Evolutionary conservation across 2,888 invertebrate genomes (phyloP), one percentile per base, ranked within the genome.

Genomic region (Xestia sexstrigata): DNA sequence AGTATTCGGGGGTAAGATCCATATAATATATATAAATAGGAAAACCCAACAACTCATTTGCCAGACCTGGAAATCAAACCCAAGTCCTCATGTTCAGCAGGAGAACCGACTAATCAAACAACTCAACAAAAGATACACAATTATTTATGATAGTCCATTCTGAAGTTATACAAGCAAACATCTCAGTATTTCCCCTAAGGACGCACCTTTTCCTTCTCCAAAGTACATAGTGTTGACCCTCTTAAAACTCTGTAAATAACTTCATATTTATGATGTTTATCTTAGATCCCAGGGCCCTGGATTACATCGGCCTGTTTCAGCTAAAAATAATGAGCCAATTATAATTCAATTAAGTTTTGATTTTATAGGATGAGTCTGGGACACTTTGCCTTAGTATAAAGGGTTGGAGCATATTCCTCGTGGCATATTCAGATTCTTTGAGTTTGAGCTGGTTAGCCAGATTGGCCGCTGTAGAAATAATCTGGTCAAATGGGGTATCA

Each of bases 301-400:
- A 70, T 47, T 66, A 49, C 26, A 62, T 45, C 13, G 42, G 15
- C 58, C 15, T 58, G 77, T 77, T 58, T 69, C 65, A 58, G 78
- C 78, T 83, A 17, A 78, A 83, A 80, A 70, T 83, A 80, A 83
- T 77, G 58, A 83, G 69, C 69, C 78, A 78, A 83, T 83, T 83
- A 77, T n/a, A 66, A 80, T 77, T 80, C 69, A 70, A 83, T 83
- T 78, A 69, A 60, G 78, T 52, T 83, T 75, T 49, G 55, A 63
- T 63, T 63, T 68, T 68, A 35, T 45, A 17, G 13, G 52, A 23
- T 30, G 30, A 9, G 45, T n/a, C 39, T 52, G n/a, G 30, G 20
- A 1, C 4, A 39, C 9, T 45, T 9, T n/a, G 20, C 17, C 9
- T 20, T 60, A 26, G 17, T 17, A 26, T n/a, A 39, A 30, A 11